A percentile compares a stretch with the other conserved stretches of the same genome.
These are phyloP conservation scores for Fissipunctia ypsillon DNA, from an alignment of 2,888 invertebrate species.

Conservation along the genomic window DNA sequence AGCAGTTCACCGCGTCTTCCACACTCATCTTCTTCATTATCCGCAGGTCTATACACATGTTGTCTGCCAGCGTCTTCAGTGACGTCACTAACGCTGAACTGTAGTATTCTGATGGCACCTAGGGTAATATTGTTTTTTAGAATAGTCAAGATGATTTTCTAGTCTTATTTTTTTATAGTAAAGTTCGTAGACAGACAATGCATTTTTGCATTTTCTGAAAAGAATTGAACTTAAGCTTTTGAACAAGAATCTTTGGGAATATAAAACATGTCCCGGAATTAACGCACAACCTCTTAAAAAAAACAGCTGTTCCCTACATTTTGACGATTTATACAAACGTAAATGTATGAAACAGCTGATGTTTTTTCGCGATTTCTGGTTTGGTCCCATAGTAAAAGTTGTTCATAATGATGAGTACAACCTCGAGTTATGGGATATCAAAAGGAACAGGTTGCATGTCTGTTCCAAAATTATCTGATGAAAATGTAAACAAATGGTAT, in stretches of 20 bases:
- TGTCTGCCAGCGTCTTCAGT: conserved; percentile 93
- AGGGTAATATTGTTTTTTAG: background rate
- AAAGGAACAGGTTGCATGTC: too few species aligned
- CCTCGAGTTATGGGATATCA: too few species aligned
- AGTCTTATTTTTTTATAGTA: background rate
- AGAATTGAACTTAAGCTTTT: background rate
- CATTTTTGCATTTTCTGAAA: background rate
- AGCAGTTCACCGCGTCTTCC: conserved; percentile 91
- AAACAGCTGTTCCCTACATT: too few species aligned
- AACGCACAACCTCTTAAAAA: too few species aligned
- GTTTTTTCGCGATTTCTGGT: too few species aligned
- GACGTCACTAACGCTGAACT: conserved; percentile 94
- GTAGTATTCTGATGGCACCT: conserved; percentile 87
- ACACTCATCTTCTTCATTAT: conserved; percentile 87
- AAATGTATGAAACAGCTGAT: too few species aligned
- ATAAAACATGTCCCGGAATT: too few species aligned
- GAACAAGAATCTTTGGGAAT: background rate
- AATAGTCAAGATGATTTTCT: background rate
- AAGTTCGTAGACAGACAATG: background rate
- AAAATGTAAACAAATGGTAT: too few species aligned
- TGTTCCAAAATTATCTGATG: too few species aligned
- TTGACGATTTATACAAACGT: too few species aligned
- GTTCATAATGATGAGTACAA: too few species aligned
- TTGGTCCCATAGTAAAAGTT: too few species aligned
- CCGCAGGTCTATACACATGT: conserved; percentile 93